A percentile compares a stretch with the other conserved stretches of the same genome.
These are phyloP conservation scores for Centropyge bicolor DNA, from an alignment of 2,797 vertebrate genomes.

Conservation along the genomic window DNA sequence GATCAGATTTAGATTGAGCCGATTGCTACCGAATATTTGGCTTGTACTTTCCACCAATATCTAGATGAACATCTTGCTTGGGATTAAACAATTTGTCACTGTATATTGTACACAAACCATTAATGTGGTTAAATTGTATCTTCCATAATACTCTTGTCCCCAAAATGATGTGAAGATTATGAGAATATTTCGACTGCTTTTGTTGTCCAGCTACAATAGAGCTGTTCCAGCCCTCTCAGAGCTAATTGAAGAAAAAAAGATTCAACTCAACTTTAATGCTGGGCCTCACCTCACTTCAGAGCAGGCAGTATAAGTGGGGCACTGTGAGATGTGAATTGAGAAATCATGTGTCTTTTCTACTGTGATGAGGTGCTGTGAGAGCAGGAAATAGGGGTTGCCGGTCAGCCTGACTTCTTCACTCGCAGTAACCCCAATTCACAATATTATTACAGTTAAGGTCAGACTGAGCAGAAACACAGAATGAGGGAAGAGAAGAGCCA, in stretches of 20 bases:
- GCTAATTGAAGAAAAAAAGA: slow-evolving; percentile 20
- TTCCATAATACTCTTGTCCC: neutral
- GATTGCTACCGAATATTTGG: neutral
- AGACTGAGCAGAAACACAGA: slow-evolving; percentile 49
- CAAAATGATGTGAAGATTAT: slow-evolving; percentile 19
- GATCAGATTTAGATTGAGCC: neutral
- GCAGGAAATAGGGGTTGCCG: slow-evolving; percentile 77
- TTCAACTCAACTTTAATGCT: slow-evolving; percentile 10
- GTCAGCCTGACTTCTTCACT: slow-evolving; percentile 72
- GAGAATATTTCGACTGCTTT: slow-evolving; percentile 17
- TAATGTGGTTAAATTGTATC: neutral
- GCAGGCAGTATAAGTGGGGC: slow-evolving; percentile 43
- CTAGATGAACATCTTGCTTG: slow-evolving; percentile 4
- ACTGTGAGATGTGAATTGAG: slow-evolving; percentile 57
- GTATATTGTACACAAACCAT: slow-evolving; percentile 1
- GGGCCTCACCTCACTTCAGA: slow-evolving; percentile 30
- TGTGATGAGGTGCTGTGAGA: slow-evolving; percentile 70
- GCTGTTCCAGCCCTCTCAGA: neutral
- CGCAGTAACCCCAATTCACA: slow-evolving; percentile 77
- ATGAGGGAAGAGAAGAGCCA: slow-evolving; percentile 43
- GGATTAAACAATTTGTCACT: slow-evolving; percentile 1
- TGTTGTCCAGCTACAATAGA: slow-evolving; percentile 14
- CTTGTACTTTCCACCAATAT: neutral
- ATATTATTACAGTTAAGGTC: slow-evolving; percentile 80
- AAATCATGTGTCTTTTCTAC: slow-evolving; percentile 70